Evolutionary conservation across 1,140 invertebrate genomes (phyloP).

Genomic region (Globodera rostochiensis): DNA sequence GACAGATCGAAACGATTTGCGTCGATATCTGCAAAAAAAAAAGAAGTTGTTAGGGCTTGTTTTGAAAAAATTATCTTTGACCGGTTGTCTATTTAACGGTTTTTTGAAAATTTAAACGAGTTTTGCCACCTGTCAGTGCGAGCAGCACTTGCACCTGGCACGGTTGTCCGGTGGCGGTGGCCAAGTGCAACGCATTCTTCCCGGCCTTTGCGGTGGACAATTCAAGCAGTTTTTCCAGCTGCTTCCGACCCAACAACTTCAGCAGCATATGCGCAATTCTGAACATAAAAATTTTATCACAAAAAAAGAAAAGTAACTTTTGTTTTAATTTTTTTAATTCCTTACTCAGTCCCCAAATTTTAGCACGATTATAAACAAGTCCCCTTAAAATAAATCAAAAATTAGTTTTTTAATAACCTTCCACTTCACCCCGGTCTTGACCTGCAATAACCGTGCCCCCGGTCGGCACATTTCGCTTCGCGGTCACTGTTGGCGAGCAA

Average conservation of each 20-base stretch:
- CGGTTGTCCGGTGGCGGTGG: conserved; percentile 27
- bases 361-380: background rate
- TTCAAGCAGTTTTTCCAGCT: conserved; percentile 27
- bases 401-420: no score
- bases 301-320: background rate
- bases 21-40: conserved; percentile 30
- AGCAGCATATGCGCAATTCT: conserved; percentile 37
- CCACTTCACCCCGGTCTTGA: background rate
- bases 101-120: no score
- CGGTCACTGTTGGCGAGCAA: conserved; percentile 26
- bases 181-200: conserved; percentile 37
- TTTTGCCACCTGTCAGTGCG: conserved; percentile 6
- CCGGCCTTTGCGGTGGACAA: conserved; percentile 24
- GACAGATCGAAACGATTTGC: conserved; percentile 33
- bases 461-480: conserved; percentile 4
- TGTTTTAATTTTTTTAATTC: background rate
- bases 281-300: conserved; percentile 1
- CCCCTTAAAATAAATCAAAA: no score
- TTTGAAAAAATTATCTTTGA: background rate
- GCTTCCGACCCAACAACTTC: conserved; percentile 12
- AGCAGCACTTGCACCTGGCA: conserved; percentile 38
- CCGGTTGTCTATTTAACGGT: no score
- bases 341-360: background rate
- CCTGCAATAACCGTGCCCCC: conserved; percentile 36
- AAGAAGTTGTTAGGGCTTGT: conserved; percentile 6